Percentiles rank a stretch among this genome's conserved stretches.
These are phyloP conservation scores for Heterochromis multidens DNA, from an alignment of 2,113 vertebrate species.

Conservation along the genomic window DNA sequence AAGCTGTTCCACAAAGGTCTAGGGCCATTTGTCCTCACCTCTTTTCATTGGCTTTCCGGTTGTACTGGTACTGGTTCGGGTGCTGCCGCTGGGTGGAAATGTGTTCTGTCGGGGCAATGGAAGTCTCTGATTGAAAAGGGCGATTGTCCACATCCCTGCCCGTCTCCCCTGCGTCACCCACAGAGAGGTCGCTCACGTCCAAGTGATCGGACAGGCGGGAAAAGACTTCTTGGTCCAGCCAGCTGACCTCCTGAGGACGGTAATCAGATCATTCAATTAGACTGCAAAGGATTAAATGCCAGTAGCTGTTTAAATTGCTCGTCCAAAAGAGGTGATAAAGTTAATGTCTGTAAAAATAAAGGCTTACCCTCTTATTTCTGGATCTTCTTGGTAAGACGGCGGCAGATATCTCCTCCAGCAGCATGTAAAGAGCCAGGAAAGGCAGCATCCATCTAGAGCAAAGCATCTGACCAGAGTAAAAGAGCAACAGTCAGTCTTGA, in stretches of 20 bases:
- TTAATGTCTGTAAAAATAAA: neutral
- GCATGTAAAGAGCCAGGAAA: slow-evolving; percentile 57
- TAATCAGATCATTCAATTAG: neutral
- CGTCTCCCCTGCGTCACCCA: slow-evolving; percentile 52
- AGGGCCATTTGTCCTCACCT: slow-evolving; percentile 45
- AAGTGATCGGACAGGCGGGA: slow-evolving; percentile 37
- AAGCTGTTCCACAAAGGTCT: neutral
- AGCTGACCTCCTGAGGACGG: slow-evolving; percentile 49
- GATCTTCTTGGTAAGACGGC: slow-evolving; percentile 47
- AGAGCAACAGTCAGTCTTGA: neutral
- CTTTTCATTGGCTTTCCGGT: slow-evolving; percentile 62
- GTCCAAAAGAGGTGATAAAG: neutral
- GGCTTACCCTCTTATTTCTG: slow-evolving; percentile 61
- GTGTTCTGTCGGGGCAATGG: slow-evolving; percentile 31
- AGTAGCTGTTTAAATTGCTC: neutral
- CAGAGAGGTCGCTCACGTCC: slow-evolving; percentile 55
- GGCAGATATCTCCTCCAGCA: slow-evolving; percentile 62
- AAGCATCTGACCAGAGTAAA: slow-evolving; percentile 60
- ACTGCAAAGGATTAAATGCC: neutral
- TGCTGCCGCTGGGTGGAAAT: slow-evolving; percentile 20
- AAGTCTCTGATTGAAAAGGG: neutral
- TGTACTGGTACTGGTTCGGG: slow-evolving; percentile 37
- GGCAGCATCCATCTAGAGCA: slow-evolving; percentile 58
- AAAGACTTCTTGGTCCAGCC: slow-evolving; percentile 56
- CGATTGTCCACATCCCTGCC: slow-evolving; percentile 10